Evolutionary conservation across 2,113 vertebrate species (phyloP).

Genomic region (Albula glossodonta): DNA sequence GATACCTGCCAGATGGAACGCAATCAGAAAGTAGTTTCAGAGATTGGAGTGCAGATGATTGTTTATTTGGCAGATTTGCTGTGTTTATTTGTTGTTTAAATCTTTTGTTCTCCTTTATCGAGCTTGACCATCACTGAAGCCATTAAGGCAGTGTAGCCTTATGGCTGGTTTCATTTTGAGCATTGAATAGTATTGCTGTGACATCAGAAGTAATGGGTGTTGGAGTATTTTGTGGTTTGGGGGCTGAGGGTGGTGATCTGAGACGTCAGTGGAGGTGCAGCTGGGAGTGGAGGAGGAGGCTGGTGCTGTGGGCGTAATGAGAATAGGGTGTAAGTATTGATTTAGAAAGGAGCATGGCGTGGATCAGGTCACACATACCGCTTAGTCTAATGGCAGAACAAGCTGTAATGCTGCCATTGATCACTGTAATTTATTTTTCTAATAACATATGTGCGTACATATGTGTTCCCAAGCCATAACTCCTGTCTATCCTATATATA

Average conservation of each 20-base stretch:
- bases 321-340: not conserved
- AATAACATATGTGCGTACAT: conserved; percentile 13
- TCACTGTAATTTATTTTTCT: conserved; percentile 40
- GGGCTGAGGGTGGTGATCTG: not conserved
- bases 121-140: not conserved
- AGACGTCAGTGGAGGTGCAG: not conserved
- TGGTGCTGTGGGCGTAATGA: not conserved
- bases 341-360: not conserved
- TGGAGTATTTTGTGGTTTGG: not conserved
- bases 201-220: not conserved
- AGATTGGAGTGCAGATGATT: not conserved
- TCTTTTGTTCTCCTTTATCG: not conserved
- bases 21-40: not conserved
- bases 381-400: conserved; percentile 22
- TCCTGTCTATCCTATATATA: too few species aligned
- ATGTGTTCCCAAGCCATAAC: too few species aligned
- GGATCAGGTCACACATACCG: not conserved
- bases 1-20: not conserved
- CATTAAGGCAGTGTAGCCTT: not conserved
- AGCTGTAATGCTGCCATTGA: conserved; percentile 29
- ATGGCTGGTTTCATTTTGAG: not conserved
- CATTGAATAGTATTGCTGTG: not conserved
- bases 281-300: not conserved
- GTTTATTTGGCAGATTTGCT: not conserved
- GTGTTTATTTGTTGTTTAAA: not conserved